A percentile compares a stretch with the other conserved stretches of the same genome.
phyloP scores from a whole-genome alignment of 2,113 vertebrate species.

The Hemibates koningsi region DNA sequence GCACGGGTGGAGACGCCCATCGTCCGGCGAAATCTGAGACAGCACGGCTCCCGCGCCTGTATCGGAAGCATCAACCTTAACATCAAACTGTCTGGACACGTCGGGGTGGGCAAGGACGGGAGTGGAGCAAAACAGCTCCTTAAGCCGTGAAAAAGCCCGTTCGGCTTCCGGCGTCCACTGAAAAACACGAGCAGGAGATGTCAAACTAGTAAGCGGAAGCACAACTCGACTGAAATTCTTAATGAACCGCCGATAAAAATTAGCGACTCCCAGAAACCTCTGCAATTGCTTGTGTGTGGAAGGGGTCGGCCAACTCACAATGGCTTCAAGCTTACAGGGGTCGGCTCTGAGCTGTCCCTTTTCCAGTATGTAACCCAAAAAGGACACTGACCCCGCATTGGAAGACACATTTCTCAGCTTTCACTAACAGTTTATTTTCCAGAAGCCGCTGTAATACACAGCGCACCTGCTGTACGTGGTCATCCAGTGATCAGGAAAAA shows the following conservation, averaged over 20 bases:
- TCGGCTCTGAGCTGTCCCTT: background rate
- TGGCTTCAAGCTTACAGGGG: background rate
- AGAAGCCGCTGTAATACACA: background rate
- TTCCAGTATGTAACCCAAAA: background rate
- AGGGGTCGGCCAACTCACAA: fast-evolving
- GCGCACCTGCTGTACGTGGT: fast-evolving
- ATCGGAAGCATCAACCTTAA: background rate
- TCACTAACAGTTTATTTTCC: background rate
- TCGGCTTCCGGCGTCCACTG: background rate
- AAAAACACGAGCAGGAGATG: fast-evolving
- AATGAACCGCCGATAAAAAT: fast-evolving
- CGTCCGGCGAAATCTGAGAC: fast-evolving
- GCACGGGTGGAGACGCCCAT: background rate
- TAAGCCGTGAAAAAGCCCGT: fast-evolving
- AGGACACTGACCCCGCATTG: background rate
- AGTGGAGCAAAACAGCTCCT: background rate
- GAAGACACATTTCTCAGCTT: background rate
- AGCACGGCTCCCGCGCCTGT: fast-evolving
- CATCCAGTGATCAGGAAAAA: background rate
- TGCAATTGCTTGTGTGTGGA: background rate
- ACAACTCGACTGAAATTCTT: background rate
- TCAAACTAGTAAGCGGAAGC: background rate
- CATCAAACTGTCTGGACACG: background rate
- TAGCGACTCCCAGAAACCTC: fast-evolving
- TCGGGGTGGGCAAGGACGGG: fast-evolving